Conservation (phyloP, 1,140 invertebrate genomes). For the Bombus turneri region DNA sequence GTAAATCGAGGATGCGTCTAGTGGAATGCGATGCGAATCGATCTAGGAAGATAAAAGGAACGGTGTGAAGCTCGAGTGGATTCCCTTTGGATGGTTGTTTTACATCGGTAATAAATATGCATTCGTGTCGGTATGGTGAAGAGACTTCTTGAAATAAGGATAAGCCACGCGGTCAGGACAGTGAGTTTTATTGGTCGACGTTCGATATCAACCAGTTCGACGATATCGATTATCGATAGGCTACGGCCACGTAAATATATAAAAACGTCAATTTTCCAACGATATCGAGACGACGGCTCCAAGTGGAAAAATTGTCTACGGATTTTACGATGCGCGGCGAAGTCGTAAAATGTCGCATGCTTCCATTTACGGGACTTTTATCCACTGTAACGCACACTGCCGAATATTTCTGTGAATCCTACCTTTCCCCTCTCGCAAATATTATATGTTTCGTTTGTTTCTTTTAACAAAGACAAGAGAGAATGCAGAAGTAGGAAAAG, state of each 20-base stretch:
- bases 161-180: neutral
- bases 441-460: too few species aligned
- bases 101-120: constrained; percentile 55
- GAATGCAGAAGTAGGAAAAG: too few species aligned
- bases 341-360: neutral
- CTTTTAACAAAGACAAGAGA: too few species aligned
- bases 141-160: constrained; percentile 15
- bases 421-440: neutral
- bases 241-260: neutral
- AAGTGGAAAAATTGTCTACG: constrained; percentile 4
- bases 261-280: neutral
- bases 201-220: neutral
- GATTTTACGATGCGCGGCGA: neutral
- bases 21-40: constrained; percentile 41
- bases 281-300: neutral
- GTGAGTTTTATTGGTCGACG: constrained; percentile 13
- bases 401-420: too few species aligned
- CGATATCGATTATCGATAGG: neutral
- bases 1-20: neutral
- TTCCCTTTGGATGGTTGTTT: constrained; percentile 29
- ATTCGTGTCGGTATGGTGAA: neutral
- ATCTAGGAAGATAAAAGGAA: constrained; percentile 21
- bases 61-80: constrained; percentile 36
- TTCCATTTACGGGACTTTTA: neutral
- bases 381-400: too few species aligned